These are phyloP conservation scores for Oryzias melastigma DNA, from an alignment of 2,113 vertebrate species.

Conservation along the genomic window DNA sequence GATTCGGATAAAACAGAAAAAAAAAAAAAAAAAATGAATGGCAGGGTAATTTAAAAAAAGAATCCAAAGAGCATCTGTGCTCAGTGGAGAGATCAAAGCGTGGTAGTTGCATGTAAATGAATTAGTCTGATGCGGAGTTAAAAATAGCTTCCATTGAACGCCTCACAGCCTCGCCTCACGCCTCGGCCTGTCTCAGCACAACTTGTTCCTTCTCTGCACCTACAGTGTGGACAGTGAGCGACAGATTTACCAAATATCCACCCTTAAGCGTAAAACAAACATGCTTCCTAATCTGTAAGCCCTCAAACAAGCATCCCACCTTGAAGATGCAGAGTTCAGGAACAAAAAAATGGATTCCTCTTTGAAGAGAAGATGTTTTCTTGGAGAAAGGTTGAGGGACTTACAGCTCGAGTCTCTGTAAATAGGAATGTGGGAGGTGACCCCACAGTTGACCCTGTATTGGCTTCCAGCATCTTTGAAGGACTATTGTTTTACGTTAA, in stretches of 20 bases:
- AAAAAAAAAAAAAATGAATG: neutral
- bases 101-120: constrained; percentile 69
- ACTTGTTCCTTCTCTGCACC: constrained; percentile 2
- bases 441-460: constrained; percentile 21
- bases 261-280: constrained; percentile 21
- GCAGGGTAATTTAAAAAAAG: neutral
- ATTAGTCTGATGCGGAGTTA: constrained; percentile 58
- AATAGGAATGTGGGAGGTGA: constrained; percentile 17
- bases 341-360: constrained; percentile 10
- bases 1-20: constrained; percentile 2
- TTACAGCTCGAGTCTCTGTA: constrained; percentile 9
- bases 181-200: constrained; percentile 1
- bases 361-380: constrained; percentile 22
- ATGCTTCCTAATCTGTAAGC: constrained; percentile 14
- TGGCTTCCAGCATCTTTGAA: neutral
- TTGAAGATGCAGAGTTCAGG: constrained; percentile 12
- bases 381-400: constrained; percentile 21
- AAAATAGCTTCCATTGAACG: constrained; percentile 61
- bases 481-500: neutral
- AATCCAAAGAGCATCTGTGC: constrained; percentile 23
- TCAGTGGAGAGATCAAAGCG: constrained; percentile 49
- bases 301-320: constrained; percentile 16
- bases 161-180: constrained; percentile 27
- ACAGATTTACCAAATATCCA: constrained; percentile 26
- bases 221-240: constrained; percentile 13